Base-by-base conservation (phyloP, 2,113 vertebrate species). In the Strigops habroptila region DNA sequence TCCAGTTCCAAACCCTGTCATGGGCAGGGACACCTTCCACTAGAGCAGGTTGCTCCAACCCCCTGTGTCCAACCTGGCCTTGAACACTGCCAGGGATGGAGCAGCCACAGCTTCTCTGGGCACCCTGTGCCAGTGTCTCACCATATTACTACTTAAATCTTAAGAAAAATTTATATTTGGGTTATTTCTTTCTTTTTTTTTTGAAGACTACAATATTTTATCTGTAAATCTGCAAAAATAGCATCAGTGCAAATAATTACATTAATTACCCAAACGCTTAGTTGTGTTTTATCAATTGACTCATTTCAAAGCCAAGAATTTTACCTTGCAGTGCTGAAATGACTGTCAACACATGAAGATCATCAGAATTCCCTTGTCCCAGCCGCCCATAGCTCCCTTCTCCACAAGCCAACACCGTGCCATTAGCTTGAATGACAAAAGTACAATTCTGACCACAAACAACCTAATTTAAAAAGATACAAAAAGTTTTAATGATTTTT, bases 381-480 rank as follows among this genome's bases (percentile, higher is more conserved):
- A 98, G 97, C 57, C 98, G 96, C 22, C 98, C 98, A 30, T 98
- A 98, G 92, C 98, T 98, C 83, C 98, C 98, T 96, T 98, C 98
- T 68, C 98, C 98, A 86, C 98, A 98, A 60, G 98, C 98, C 96
- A 98, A 90, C 79, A 98, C 98, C 0, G 98, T 98, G 57, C 98
- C 98, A 79, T 98, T 98, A 10, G 98, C 98, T 90, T 98, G 98
- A 86, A 98, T 98, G 75, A 98, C 98, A 91, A 98, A 98, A 59
- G 98, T 98, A 51, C 98, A 98, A 39, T 98, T 98, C 95, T 98
- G 98, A 70, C 98, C 98, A 96, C 98, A 98, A 88, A 98, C 96
- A 60, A 98, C 98, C 98, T 98, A 76, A 60, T 53, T 92, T 3
- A 86, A 60, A 75, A 93, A 90, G 92, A 96, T 91, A 81, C n/a